Evolutionary conservation across 30 jellyfish, hydroid and myxozoan species (phyloP).

Genomic region (Aurelia aurita): DNA sequence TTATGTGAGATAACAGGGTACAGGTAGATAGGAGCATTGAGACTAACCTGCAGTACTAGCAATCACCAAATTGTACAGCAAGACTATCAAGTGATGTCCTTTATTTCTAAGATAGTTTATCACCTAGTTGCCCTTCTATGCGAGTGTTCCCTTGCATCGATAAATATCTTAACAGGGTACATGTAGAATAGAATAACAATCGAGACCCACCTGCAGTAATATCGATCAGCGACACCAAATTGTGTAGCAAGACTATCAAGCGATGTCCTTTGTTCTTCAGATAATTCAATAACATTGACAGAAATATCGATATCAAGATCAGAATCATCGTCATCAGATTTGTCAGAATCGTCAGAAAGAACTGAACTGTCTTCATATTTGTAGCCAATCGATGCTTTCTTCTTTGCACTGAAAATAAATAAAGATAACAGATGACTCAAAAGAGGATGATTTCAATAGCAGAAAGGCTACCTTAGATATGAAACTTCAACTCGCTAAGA

Average conservation of each 20-base stretch:
- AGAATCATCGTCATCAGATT: slow-evolving; percentile 77
- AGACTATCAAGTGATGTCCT: too few species aligned
- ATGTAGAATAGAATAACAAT: background rate
- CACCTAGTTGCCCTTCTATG: too few species aligned
- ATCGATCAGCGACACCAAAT: slow-evolving; percentile 78
- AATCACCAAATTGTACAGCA: slow-evolving; percentile 76
- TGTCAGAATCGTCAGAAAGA: slow-evolving; percentile 76
- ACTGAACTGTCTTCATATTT: slow-evolving; percentile 85
- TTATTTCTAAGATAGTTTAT: too few species aligned
- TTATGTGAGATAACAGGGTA: too few species aligned
- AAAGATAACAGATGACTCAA: background rate
- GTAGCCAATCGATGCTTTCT: slow-evolving; percentile 90
- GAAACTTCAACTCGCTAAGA: too few species aligned
- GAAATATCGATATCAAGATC: slow-evolving; percentile 93
- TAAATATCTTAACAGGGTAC: too few species aligned
- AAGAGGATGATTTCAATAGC: too few species aligned
- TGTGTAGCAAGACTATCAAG: slow-evolving; percentile 86
- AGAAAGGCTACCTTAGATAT: too few species aligned
- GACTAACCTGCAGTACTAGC: slow-evolving; percentile 84
- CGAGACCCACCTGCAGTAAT: slow-evolving; percentile 82
- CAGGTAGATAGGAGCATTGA: too few species aligned
- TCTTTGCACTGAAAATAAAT: slow-evolving; percentile 63
- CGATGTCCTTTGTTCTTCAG: slow-evolving; percentile 83
- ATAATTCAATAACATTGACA: slow-evolving; percentile 80
- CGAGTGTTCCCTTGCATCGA: too few species aligned